Conservation (phyloP, 2,888 invertebrate species). For the Cataglyphis cursor region DNA sequence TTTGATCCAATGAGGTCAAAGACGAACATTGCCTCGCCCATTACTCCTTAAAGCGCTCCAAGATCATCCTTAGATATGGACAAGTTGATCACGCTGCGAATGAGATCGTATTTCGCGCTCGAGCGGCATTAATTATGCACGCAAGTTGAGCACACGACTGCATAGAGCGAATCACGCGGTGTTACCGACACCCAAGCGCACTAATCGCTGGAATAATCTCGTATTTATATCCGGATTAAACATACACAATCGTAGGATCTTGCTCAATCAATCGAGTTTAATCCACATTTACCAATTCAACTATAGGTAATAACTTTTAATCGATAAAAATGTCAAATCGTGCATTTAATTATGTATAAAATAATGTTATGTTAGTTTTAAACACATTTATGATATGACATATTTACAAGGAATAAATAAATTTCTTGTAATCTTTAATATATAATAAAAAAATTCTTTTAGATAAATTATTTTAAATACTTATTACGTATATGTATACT, state of each 20-base stretch:
- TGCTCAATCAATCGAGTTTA: neutral
- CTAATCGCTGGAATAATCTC: conserved; percentile 60
- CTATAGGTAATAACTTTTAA: neutral
- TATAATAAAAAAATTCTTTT: neutral
- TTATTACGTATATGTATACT: neutral
- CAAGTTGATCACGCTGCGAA: conserved; percentile 53
- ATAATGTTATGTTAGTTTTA: no score
- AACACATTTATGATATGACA: no score
- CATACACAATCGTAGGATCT: conserved; percentile 34
- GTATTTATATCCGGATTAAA: conserved; percentile 56
- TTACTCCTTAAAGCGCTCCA: conserved; percentile 15
- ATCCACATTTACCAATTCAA: conserved; percentile 2
- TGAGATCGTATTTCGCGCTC: conserved; percentile 39
- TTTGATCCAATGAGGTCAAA: conserved; percentile 33
- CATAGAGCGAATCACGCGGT: conserved; percentile 41
- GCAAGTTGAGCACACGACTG: conserved; percentile 42
- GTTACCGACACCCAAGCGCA: conserved; percentile 40
- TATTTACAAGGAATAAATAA: neutral
- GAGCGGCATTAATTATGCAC: conserved; percentile 62
- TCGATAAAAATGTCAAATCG: neutral
- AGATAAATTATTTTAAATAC: neutral
- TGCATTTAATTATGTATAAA: neutral
- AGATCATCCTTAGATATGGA: conserved; percentile 53
- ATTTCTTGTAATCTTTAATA: neutral
- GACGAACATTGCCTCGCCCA: conserved; percentile 21